Evolutionary conservation across 2,113 vertebrate genomes (phyloP).

Genomic region (Daubentonia madagascariensis): DNA sequence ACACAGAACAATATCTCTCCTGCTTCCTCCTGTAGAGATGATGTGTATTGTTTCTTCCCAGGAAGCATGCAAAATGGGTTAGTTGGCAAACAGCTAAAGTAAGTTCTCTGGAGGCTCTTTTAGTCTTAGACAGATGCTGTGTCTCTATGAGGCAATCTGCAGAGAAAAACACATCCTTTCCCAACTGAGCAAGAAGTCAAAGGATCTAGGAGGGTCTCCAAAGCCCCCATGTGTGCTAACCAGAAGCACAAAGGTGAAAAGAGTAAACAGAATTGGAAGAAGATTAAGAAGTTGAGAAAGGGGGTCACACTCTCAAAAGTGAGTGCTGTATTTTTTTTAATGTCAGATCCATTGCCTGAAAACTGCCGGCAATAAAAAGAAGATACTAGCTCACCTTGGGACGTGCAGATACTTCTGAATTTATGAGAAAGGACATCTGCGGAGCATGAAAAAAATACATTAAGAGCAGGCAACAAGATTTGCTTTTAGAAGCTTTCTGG

Average conservation of each 20-base stretch:
- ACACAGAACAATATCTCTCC: neutral
- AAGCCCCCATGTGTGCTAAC: neutral
- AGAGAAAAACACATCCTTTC: slow-evolving; percentile 15
- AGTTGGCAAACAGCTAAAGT: slow-evolving; percentile 24
- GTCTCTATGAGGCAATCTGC: neutral
- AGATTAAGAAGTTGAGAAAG: neutral
- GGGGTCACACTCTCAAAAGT: slow-evolving; percentile 21
- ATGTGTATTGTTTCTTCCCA: neutral
- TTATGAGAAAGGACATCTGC: slow-evolving; percentile 63
- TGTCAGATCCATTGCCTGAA: slow-evolving; percentile 53
- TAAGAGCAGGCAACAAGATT: slow-evolving; percentile 9
- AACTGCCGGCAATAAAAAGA: slow-evolving; percentile 66
- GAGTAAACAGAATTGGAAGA: neutral
- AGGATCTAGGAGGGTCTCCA: neutral
- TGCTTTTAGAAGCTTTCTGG: neutral
- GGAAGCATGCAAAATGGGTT: slow-evolving; percentile 45
- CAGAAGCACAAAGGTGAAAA: neutral
- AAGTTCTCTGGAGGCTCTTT: slow-evolving; percentile 34
- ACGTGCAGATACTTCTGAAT: slow-evolving; percentile 49
- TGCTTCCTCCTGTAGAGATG: neutral
- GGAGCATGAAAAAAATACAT: slow-evolving; percentile 18
- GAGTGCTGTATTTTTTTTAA: slow-evolving; percentile 30
- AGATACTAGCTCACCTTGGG: slow-evolving; percentile 65
- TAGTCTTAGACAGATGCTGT: neutral
- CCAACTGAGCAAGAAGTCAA: neutral